Evolutionary conservation across 1,140 invertebrate species (phyloP), one percentile per base, ranked within the genome.

Genomic region (Pseudomyrmex concolor): DNA sequence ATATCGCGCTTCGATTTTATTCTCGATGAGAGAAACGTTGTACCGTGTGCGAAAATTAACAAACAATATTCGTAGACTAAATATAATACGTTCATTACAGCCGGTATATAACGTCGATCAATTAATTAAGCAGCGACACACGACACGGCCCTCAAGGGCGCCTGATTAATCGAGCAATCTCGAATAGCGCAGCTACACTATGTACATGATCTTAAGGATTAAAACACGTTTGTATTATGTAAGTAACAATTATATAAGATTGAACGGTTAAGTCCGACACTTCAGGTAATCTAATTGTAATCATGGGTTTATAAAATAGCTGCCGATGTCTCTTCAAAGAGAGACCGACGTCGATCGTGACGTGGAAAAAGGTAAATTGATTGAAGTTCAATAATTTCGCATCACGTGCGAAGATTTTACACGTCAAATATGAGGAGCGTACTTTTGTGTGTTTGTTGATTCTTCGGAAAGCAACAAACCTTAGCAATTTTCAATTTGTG

Each of bases 131-230:
- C 66, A 50, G 60, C 66, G 80, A 78, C 51, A 57, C 60, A 78
- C 77, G 71, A 59, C 72, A 85, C 76, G 78, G 86, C 76, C 50
- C 80, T 80, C 60, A 70, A 84, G 83, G 60, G 51, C 48, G 84
- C 77, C 86, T 85, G 83, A 89, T 87, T 86, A 86, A 90, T 89
- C 86, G 78, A 83, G 76, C 77, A 84, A 78, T 87, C 84, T 90
- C 86, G 85, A 92, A 91, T 88, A 90, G 89, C 89, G 89, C 91
- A 88, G 90, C 92, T 92, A 93, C 92, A 92, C 78, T 89, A 90
- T 84, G 92, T 92, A 92, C 91, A 92, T 92, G 91, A 91, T 93
- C 89, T 92, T 92, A 90, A 85, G 83, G 85, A 73, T 88, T 90
- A 90, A 91, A 88, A 86, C 82, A 89, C 87, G 83, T 64, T 91